Percentiles rank a stretch among this genome's conserved stretches.
phyloP scores from a whole-genome alignment of 2,113 vertebrate species.

The Bos taurus region DNA sequence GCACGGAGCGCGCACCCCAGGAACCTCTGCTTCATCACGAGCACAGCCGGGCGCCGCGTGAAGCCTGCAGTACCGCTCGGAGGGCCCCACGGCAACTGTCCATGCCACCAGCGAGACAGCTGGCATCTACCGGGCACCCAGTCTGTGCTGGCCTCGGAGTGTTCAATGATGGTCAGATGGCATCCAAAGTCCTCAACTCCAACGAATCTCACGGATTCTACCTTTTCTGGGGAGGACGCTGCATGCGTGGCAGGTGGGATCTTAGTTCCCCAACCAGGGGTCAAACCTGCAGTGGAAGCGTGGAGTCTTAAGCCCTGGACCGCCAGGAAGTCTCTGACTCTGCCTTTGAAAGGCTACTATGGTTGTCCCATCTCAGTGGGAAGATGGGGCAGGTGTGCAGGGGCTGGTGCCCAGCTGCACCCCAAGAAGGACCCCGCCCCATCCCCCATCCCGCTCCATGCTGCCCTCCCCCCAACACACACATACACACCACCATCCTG shows the following conservation, averaged over 20 bases:
- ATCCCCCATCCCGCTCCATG: background rate
- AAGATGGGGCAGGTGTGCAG: background rate
- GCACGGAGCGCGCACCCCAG: fast-evolving
- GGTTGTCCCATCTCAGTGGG: background rate
- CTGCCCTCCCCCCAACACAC: background rate
- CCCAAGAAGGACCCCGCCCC: too few species aligned
- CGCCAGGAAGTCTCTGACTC: background rate
- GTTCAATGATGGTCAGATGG: fast-evolving
- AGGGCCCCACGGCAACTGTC: background rate
- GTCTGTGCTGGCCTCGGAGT: background rate
- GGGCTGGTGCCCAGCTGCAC: too few species aligned
- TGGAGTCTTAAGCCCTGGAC: background rate
- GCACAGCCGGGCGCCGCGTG: background rate
- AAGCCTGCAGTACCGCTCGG: fast-evolving
- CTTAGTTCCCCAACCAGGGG: background rate
- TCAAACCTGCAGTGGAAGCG: background rate
- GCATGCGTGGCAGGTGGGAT: background rate
- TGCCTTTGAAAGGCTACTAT: background rate
- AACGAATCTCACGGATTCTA: fast-evolving
- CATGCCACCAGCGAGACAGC: fast-evolving
- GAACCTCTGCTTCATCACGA: fast-evolving
- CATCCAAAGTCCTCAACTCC: background rate
- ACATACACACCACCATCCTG: background rate
- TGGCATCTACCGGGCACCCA: background rate
- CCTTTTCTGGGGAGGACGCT: background rate